phyloP scores from a whole-genome alignment of 1,140 invertebrate species.

The Euwallacea similis region DNA sequence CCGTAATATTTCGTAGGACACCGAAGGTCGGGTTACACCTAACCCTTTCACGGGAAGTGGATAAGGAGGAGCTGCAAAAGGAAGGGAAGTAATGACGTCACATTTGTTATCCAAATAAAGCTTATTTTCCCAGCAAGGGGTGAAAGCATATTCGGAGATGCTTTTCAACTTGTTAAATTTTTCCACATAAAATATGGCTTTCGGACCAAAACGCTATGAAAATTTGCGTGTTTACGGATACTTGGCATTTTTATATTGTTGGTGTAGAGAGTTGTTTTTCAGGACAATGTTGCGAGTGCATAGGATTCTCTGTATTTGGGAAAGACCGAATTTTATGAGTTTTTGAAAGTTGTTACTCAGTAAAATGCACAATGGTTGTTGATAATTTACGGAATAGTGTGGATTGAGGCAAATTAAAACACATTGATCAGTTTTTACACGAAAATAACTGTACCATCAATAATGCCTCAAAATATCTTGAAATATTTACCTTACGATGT shows the following conservation, averaged over 20 bases:
- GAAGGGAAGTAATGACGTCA: not conserved
- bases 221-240: slow-evolving; percentile 3
- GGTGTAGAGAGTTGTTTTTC: no score
- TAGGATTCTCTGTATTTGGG: no score
- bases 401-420: no score
- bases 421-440: no score
- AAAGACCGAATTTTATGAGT: no score
- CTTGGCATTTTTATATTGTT: not conserved
- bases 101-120: slow-evolving; percentile 6
- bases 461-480: no score
- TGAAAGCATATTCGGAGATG: slow-evolving; percentile 15
- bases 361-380: no score
- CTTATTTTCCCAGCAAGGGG: not conserved
- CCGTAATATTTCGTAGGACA: not conserved
- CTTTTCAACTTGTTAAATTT: slow-evolving; percentile 17
- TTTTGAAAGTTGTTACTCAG: no score
- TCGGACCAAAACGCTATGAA: slow-evolving; percentile 2
- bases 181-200: slow-evolving; percentile 13
- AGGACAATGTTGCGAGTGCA: no score
- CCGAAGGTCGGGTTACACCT: not conserved
- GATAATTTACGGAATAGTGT: no score
- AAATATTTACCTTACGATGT: no score
- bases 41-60: not conserved
- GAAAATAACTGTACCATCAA: no score
- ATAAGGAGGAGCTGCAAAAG: not conserved